These are phyloP conservation scores for Nephrotoma flavescens DNA, from an alignment of 2,888 invertebrate species.

Conservation along the genomic window DNA sequence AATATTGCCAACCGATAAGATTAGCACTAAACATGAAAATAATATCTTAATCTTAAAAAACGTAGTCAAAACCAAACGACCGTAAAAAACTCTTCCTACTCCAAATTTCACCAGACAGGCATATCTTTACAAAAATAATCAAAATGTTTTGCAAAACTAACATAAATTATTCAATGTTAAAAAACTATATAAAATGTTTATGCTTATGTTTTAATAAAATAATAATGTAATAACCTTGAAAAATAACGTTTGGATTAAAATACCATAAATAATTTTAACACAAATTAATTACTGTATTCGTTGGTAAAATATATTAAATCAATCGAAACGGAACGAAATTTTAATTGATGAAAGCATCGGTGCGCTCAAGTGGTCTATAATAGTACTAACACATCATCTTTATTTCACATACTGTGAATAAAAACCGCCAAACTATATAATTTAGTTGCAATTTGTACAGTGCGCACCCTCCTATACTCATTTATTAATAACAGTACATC, in stretches of 20 bases:
- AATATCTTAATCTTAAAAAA: too few relatives aligned
- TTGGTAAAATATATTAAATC: not conserved
- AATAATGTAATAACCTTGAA: not conserved
- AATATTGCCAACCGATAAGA: too few relatives aligned
- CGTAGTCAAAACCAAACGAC: too few relatives aligned
- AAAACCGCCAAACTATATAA: not conserved
- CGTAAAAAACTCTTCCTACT: not conserved
- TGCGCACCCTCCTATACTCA: not conserved
- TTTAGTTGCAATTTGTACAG: not conserved
- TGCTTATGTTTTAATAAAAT: not conserved
- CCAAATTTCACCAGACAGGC: not conserved
- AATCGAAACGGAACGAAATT: not conserved
- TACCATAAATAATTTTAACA: not conserved
- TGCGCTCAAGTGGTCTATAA: not conserved
- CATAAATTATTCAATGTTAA: not conserved
- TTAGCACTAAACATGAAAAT: too few relatives aligned
- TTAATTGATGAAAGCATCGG: not conserved
- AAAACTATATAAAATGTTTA: not conserved
- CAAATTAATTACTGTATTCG: not conserved
- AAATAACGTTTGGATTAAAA: not conserved
- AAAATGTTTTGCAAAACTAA: not conserved
- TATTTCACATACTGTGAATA: not conserved
- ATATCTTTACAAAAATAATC: not conserved
- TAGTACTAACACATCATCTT: not conserved
- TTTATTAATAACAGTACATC: not conserved